Base-by-base conservation (phyloP, 2,113 vertebrate species). In the Nyctibius bracteatus region DNA sequence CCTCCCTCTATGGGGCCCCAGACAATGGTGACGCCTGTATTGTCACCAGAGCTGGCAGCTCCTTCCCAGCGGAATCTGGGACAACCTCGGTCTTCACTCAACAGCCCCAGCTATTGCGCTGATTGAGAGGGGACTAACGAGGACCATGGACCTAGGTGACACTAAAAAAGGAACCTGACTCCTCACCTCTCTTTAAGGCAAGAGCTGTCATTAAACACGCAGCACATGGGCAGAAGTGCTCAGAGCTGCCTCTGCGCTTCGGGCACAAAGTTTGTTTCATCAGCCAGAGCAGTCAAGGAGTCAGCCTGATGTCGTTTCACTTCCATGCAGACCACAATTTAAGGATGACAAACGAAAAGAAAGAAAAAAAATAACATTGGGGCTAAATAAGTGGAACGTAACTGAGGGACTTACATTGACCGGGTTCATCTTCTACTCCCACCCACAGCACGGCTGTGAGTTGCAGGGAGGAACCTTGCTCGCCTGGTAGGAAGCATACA, bases 401-500 rank as follows among this genome's bases (percentile, higher is more conserved):
- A 4, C 30, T 46, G 72, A 68, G 21, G 13, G 24, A 58, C 49
- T 33, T 33, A 33, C n/a, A 27, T 25, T 46, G 52, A 23, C 28
- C 3, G 0, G 0, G 47, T 23, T 66, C 3, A 2, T n/a, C 25
- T 66, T 44, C 31, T 19, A 25, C 37, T 11, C 15, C 44, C 39
- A 22, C 16, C 35, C 31, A 5, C 18, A 10, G 15, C 43, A 19
- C 0, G 5, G 22, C 37, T 14, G 55, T 20, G 4, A 21, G 8
- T 16, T 19, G 44, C 57, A 20, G 57, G 62, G 80, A 20, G 1
- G 37, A 49, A 22, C n/a, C 62, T 37, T 15, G 55, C 21, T 41
- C 44, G 9, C 14, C 28, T 2, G 0, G 41, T 5, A 17, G 43
- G 65, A 59, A 22, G 41, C 33, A 31, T 1, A 33, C 0, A 2